Evolutionary conservation across 2,888 invertebrate species (phyloP).

Genomic region (Eristalis arbustorum): DNA sequence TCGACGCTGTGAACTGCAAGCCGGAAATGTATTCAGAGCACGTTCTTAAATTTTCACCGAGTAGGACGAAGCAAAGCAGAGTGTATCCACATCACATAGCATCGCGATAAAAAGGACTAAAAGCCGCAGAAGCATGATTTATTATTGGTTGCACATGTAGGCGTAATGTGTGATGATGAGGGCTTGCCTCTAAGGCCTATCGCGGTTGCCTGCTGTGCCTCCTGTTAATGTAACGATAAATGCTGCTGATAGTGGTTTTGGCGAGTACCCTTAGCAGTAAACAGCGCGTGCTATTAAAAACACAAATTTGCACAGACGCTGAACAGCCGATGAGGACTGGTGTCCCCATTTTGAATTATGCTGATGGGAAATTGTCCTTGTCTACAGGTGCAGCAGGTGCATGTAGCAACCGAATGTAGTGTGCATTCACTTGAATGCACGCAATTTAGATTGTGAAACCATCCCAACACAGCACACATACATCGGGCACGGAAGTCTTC

Average conservation of each 20-base stretch:
- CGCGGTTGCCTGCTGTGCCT: not conserved
- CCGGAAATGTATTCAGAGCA: conserved; percentile 37
- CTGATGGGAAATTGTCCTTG: not conserved
- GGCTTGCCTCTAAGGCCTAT: not conserved
- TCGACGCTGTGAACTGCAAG: not conserved
- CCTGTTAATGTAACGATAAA: conserved; percentile 11
- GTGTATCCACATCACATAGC: conserved; percentile 26
- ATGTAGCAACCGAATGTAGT: not conserved
- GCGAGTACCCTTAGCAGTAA: conserved; percentile 5
- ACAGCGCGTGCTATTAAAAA: conserved; percentile 4
- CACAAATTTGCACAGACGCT: conserved; percentile 32
- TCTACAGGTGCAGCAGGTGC: not conserved
- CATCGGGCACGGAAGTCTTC: not conserved
- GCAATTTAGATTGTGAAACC: not conserved
- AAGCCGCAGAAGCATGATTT: conserved; percentile 52
- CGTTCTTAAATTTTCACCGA: conserved; percentile 32
- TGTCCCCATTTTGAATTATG: not conserved
- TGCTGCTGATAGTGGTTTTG: not conserved
- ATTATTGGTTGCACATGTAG: conserved; percentile 45
- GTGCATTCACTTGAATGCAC: not conserved
- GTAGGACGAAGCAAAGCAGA: conserved; percentile 9
- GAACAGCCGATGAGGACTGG: conserved; percentile 4
- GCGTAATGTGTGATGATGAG: conserved; percentile 32
- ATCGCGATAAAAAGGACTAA: conserved; percentile 44
- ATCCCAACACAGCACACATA: not conserved